A percentile compares a stretch with the other conserved stretches of the same genome.
phyloP scores from a whole-genome alignment of 23 tunicate species.

The Diplosoma virens region DNA sequence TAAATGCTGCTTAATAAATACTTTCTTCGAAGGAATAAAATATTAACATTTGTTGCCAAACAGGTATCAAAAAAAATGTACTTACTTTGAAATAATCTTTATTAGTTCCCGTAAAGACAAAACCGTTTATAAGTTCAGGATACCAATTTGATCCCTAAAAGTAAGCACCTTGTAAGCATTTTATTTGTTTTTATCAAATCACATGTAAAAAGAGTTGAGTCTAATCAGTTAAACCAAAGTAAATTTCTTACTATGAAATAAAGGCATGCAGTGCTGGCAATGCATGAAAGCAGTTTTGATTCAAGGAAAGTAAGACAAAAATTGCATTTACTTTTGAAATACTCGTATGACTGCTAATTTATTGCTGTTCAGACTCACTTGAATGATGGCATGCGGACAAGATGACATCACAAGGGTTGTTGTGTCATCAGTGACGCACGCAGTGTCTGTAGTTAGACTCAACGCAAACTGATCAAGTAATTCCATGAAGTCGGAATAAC shows the following conservation, averaged over 20 bases:
- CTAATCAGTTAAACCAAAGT: background rate
- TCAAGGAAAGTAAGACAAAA: too few species aligned
- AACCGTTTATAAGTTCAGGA: slow-evolving; percentile 75
- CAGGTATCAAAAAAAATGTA: background rate
- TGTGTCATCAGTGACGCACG: slow-evolving; percentile 41
- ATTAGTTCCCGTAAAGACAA: slow-evolving; percentile 29
- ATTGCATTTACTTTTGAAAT: too few species aligned
- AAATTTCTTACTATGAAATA: too few species aligned
- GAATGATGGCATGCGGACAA: slow-evolving; percentile 52
- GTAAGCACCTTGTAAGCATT: background rate
- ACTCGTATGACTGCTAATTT: too few species aligned
- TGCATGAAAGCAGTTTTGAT: background rate
- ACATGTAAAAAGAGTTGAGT: background rate
- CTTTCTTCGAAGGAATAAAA: too few species aligned
- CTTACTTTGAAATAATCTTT: slow-evolving; percentile 54
- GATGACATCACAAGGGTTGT: slow-evolving; percentile 13
- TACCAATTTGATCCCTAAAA: slow-evolving; percentile 64
- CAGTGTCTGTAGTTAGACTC: slow-evolving; percentile 40
- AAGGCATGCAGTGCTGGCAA: background rate
- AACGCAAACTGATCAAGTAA: slow-evolving; percentile 63
- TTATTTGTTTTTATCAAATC: background rate
- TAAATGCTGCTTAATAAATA: too few species aligned
- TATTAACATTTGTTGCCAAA: too few species aligned
- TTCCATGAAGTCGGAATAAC: slow-evolving; percentile 46
- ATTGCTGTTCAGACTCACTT: too few species aligned